A percentile compares a stretch with the other conserved stretches of the same genome.
phyloP scores from a whole-genome alignment of 1,140 invertebrate genomes.

The Drosophila truncata region DNA sequence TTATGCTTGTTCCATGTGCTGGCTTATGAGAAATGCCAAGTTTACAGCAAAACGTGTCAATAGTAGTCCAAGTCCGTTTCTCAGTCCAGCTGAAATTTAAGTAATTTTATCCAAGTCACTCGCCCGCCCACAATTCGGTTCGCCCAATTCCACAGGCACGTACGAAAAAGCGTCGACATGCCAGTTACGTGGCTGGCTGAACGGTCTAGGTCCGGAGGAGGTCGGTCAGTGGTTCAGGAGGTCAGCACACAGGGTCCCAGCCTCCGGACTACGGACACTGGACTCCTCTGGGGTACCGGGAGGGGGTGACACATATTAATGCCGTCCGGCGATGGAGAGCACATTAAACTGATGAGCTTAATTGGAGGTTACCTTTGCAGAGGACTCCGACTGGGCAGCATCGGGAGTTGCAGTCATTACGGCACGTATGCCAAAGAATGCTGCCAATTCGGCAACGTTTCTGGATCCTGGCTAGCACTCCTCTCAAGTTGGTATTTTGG shows the following conservation, averaged over 20 bases:
- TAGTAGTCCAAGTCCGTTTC: conserved; percentile 57
- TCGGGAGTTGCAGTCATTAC: conserved; percentile 45
- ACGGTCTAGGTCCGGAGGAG: background rate
- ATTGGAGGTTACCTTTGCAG: conserved; percentile 75
- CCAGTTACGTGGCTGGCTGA: conserved; percentile 62
- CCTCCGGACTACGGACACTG: background rate
- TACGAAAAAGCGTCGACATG: conserved; percentile 68
- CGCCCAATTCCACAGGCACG: conserved; percentile 60
- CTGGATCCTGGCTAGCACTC: conserved; percentile 8
- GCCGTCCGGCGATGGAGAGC: conserved; percentile 67
- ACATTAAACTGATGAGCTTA: conserved; percentile 84
- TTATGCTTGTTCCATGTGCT: conserved; percentile 74
- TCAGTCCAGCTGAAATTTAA: conserved; percentile 64
- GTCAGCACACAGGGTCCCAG: conserved; percentile 22
- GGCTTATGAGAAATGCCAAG: conserved; percentile 74
- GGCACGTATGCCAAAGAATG: conserved; percentile 51
- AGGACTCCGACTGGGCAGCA: conserved; percentile 21
- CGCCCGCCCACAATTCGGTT: conserved; percentile 6
- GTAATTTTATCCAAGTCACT: conserved; percentile 41
- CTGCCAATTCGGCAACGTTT: conserved; percentile 50
- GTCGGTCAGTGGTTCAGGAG: conserved; percentile 29
- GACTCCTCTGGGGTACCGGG: background rate
- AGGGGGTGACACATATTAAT: conserved; percentile 74
- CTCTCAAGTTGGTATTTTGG: background rate
- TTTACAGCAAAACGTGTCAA: conserved; percentile 81